These are phyloP conservation scores for Dichetophora obliterata DNA, from an alignment of 2,888 invertebrate genomes.

Conservation along the genomic window DNA sequence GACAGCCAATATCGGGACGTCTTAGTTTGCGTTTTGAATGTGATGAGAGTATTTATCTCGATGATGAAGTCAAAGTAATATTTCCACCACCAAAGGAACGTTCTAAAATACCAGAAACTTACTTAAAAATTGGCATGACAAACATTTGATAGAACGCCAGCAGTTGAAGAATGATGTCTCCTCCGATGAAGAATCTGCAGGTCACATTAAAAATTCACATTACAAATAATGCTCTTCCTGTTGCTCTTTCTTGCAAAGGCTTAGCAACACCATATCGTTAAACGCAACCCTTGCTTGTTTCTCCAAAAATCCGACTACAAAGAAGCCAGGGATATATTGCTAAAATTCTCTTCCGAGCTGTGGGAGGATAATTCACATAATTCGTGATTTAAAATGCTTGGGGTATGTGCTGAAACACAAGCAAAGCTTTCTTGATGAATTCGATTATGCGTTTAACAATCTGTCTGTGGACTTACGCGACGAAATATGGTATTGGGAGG, in stretches of 20 bases:
- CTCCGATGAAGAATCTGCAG: slow-evolving; percentile 61
- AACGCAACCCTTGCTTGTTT: slow-evolving; percentile 92
- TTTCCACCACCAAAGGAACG: slow-evolving; percentile 59
- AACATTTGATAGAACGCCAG: background rate
- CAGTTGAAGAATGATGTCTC: background rate
- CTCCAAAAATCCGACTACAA: slow-evolving; percentile 79
- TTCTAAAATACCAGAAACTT: slow-evolving; percentile 59
- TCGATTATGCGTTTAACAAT: slow-evolving; percentile 82
- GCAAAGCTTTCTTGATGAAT: slow-evolving; percentile 89
- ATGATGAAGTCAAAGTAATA: slow-evolving; percentile 41
- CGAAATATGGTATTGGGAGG: too few species aligned
- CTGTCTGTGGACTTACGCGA: background rate
- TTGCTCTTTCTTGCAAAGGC: slow-evolving; percentile 89
- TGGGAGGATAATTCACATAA: slow-evolving; percentile 89
- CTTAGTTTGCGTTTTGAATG: slow-evolving; percentile 51
- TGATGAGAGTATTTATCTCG: slow-evolving; percentile 50
- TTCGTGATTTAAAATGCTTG: slow-evolving; percentile 80
- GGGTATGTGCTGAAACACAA: slow-evolving; percentile 85
- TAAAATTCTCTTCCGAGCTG: slow-evolving; percentile 83
- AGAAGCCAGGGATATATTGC: slow-evolving; percentile 82
- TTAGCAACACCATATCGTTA: slow-evolving; percentile 82
- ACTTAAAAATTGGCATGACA: slow-evolving; percentile 46
- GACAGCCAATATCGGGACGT: slow-evolving; percentile 52
- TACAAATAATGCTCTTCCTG: slow-evolving; percentile 86
- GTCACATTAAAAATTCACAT: slow-evolving; percentile 82